Base-by-base conservation (phyloP, 2,113 vertebrate species). In the Colistium nudipinnis region DNA sequence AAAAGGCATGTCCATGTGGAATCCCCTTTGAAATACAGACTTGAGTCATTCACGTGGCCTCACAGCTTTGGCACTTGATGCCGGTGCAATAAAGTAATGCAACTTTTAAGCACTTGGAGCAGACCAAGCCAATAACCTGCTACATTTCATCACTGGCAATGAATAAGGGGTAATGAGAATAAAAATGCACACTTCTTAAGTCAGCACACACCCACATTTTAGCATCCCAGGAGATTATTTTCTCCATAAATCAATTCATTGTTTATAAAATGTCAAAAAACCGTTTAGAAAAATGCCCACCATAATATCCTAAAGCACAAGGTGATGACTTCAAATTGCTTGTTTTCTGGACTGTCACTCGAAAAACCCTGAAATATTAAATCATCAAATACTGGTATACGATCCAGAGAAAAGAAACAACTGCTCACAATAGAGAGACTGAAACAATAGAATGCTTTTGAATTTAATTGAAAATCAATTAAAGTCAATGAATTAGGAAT, bases 1-100 rank as follows among this genome's bases (percentile, higher is more conserved):
- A 59, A 81, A 76, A 81, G 71, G 59, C 62, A 69, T 41, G 57
- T 74, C 71, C 24, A 59, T 3, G 35, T 81, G 63, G 70, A 83
- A 78, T 59, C 68, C 36, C 27, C 35, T 62, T 72, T 74, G 62
- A 78, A 81, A 65, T 62, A 67, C 51, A 20, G 43, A 53, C 16
- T 41, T 12, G n/a, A 81, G 44, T 70, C 22, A 45, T 59, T 53
- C 39, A 67, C n/a, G 33, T 74, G 39, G 27, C 10, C 51, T 74
- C 62, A 71, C 2, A 44, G 45, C 61, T 77, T 62, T 66, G 31
- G 22, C 9, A 4, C 70, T 76, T 76, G 30, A 31, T 63, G 60
- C 64, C 76, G 65, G 63, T 71, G 53, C 41, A 57, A 28, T 53
- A 31, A 47, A 68, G 51, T 16, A 51, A 9, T 20, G 13, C 7